Conservation (phyloP, 2,113 vertebrate species). For the Gymnobelideus leadbeateri region DNA sequence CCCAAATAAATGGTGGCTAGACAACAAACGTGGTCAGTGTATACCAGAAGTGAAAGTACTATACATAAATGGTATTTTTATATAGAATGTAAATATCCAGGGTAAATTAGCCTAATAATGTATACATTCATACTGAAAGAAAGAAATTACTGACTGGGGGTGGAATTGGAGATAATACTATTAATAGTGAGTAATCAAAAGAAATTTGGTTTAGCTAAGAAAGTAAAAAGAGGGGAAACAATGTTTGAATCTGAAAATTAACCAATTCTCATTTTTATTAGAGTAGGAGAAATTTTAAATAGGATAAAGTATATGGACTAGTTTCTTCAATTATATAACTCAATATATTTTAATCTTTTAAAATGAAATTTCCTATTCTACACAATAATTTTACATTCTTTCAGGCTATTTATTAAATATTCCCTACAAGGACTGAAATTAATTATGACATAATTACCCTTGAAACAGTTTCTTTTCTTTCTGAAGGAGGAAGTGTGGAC, state of each 20-base stretch:
- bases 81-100: not conserved
- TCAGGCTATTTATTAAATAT: constrained; percentile 46
- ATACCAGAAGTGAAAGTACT: not conserved
- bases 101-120: constrained; percentile 1
- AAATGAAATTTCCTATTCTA: constrained; percentile 40
- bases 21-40: not conserved
- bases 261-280: constrained; percentile 40
- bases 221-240: constrained; percentile 13
- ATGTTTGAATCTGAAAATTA: constrained; percentile 24
- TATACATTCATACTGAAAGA: not conserved
- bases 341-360: constrained; percentile 33
- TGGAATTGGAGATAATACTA: not conserved
- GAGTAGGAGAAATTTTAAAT: constrained; percentile 43
- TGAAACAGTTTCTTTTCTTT: not conserved
- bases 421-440: constrained; percentile 50
- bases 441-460: constrained; percentile 26
- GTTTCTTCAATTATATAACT: not conserved
- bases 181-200: constrained; percentile 17
- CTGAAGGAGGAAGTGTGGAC: not conserved
- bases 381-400: constrained; percentile 60
- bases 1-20: not conserved
- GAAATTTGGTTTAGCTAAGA: constrained; percentile 15
- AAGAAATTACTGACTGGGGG: not conserved
- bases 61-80: not conserved
- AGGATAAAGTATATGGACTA: constrained; percentile 48